Evolutionary conservation across 1,140 invertebrate species (phyloP).

Genomic region (Procambarus clarkii): DNA sequence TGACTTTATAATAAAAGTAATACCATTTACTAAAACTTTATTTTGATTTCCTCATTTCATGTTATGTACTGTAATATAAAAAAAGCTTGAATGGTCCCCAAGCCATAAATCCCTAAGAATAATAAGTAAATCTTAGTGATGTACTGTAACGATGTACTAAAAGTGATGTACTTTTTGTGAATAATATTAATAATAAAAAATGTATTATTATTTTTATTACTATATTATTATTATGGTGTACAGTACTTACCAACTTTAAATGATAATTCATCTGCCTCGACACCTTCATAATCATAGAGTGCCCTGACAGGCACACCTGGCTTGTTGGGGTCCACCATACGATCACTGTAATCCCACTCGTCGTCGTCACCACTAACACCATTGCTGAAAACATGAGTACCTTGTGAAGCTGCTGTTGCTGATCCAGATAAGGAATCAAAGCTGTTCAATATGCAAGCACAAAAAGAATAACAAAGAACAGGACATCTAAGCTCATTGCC

Average conservation of each 20-base stretch:
- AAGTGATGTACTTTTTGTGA: no score
- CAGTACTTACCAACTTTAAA: slow-evolving; percentile 90
- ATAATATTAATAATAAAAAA: no score
- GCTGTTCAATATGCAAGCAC: background rate
- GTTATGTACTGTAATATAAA: no score
- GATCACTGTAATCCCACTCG: slow-evolving; percentile 83
- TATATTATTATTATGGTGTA: no score
- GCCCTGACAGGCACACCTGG: slow-evolving; percentile 95
- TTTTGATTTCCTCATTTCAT: no score
- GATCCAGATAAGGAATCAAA: background rate
- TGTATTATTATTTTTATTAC: no score
- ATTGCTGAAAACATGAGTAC: slow-evolving; percentile 58
- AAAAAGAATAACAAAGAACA: background rate
- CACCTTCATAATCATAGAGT: slow-evolving; percentile 96
- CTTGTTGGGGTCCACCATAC: slow-evolving; percentile 92
- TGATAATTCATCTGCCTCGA: slow-evolving; percentile 96
- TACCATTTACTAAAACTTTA: no score
- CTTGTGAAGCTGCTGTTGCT: background rate
- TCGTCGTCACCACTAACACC: slow-evolving; percentile 79
- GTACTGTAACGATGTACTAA: no score
- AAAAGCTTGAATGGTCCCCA: no score
- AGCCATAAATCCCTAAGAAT: no score
- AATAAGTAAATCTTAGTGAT: no score
- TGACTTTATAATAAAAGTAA: no score
- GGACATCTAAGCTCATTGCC: background rate